Evolutionary conservation across 2,113 vertebrate genomes (phyloP), one percentile per base, ranked within the genome.

Genomic region (Daphoenositta chrysoptera): DNA sequence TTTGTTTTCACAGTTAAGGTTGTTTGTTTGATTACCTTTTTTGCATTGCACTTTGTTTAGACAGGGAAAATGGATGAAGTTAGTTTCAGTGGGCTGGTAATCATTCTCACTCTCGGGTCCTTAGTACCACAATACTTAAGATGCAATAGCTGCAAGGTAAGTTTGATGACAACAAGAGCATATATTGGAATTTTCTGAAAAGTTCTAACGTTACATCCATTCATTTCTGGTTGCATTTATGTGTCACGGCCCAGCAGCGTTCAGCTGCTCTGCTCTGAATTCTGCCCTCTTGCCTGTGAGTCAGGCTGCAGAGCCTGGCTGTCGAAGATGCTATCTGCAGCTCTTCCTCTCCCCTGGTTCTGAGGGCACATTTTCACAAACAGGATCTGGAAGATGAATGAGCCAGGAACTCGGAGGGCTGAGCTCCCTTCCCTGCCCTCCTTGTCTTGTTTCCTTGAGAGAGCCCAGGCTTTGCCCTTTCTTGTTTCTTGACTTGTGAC

Each of bases 1-100:
- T 96, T 93, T 90, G 71, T 75, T 85, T 92, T 94, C 83, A 83
- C 85, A 64, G 79, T 87, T 95, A 89, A 83, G 81, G 75, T 89
- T 91, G 63, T 5, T 93, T 87, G 82, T 80, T 95, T 95, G 94
- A 95, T 93, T 88, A 90, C 35, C 58, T 90, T 70, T 90, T 96
- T 86, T 90, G 85, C 83, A 92, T 89, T 81, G 48, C 53, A 40
- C 66, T 97, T 93, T 66, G 63, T 75, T 93, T 81, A 94, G 93
- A 86, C 85, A 93, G 76, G 63, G 84, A 90, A 89, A 96, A 94
- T 94, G 31, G 0, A 87, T 90, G 75, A 58, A 63, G 48, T 81
- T 85, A 17, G 35, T 90, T 94, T 88, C 82, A 48, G 64, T 48
- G 48, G 20, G 53, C 68, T 68, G 69, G 71, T 80, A 88, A 96